Conservation (phyloP, 2,888 invertebrate genomes). For the Rhaphigaster nebulosa region DNA sequence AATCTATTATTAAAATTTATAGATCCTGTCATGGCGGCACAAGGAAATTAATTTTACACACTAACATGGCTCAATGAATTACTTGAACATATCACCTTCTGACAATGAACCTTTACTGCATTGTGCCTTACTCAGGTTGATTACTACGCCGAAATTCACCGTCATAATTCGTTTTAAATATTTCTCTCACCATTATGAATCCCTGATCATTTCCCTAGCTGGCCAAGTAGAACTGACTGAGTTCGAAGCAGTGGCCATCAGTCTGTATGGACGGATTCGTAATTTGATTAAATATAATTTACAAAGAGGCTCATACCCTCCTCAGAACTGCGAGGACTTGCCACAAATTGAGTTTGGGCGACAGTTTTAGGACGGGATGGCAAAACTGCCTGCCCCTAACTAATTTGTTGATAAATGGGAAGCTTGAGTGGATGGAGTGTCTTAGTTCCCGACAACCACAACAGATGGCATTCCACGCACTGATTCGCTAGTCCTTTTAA, state of each 20-base stretch:
- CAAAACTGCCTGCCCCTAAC: background rate
- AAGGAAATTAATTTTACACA: too few relatives aligned
- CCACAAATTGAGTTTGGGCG: background rate
- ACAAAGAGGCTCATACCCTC: constrained; percentile 7
- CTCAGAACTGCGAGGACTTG: background rate
- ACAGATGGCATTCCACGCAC: background rate
- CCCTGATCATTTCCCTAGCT: background rate
- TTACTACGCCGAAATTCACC: too few relatives aligned
- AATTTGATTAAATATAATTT: constrained; percentile 21
- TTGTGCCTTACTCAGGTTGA: too few relatives aligned
- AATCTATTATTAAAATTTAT: too few relatives aligned
- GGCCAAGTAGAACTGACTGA: background rate
- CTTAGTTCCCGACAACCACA: background rate
- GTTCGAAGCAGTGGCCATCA: background rate
- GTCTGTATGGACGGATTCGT: background rate
- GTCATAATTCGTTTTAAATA: too few relatives aligned
- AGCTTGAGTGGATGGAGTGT: background rate
- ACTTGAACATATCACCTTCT: too few relatives aligned
- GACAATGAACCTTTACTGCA: too few relatives aligned
- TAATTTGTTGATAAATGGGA: constrained; percentile 2
- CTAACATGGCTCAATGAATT: too few relatives aligned
- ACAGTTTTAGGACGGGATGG: background rate
- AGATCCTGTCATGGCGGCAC: too few relatives aligned
- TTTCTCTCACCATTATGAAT: background rate
- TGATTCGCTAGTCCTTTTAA: background rate